phyloP scores from a whole-genome alignment of 1,140 invertebrate species.

The Papilio helenus region DNA sequence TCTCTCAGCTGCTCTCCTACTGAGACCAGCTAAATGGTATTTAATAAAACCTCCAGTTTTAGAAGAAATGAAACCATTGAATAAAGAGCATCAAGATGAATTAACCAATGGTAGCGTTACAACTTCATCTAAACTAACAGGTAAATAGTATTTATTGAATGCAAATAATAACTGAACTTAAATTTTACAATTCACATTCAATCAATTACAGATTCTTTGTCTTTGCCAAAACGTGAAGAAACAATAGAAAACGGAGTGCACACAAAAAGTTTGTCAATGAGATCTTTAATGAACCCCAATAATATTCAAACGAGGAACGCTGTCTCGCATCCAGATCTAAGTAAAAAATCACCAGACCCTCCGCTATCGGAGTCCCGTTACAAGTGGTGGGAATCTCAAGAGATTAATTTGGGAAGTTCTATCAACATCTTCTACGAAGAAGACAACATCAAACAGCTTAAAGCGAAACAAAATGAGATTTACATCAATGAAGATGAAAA shows the following conservation, averaged over 20 bases:
- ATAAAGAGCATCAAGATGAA: slow-evolving; percentile 56
- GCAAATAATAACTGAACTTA: slow-evolving; percentile 7
- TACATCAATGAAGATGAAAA: slow-evolving; percentile 48
- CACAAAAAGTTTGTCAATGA: slow-evolving; percentile 68
- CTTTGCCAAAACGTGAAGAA: slow-evolving; percentile 49
- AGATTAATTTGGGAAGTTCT: slow-evolving; percentile 77
- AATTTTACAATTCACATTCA: not conserved
- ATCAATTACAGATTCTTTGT: slow-evolving; percentile 52
- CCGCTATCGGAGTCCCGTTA: slow-evolving; percentile 63
- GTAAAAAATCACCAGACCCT: slow-evolving; percentile 57
- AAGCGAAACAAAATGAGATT: slow-evolving; percentile 49
- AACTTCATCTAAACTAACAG: slow-evolving; percentile 57
- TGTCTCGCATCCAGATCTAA: slow-evolving; percentile 71
- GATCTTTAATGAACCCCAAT: slow-evolving; percentile 57
- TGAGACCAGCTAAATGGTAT: slow-evolving; percentile 85
- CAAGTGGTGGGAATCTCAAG: slow-evolving; percentile 80
- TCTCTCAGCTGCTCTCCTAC: slow-evolving; percentile 80
- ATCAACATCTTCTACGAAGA: slow-evolving; percentile 75
- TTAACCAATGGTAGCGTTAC: slow-evolving; percentile 62
- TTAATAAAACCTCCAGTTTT: slow-evolving; percentile 67
- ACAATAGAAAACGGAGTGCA: slow-evolving; percentile 49
- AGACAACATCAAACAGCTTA: slow-evolving; percentile 48
- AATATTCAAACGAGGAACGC: slow-evolving; percentile 66
- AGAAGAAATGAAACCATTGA: slow-evolving; percentile 68
- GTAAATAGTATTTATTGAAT: slow-evolving; percentile 51